Base-by-base conservation (phyloP, 2,113 vertebrate genomes). In the Peromyscus polionotus region DNA sequence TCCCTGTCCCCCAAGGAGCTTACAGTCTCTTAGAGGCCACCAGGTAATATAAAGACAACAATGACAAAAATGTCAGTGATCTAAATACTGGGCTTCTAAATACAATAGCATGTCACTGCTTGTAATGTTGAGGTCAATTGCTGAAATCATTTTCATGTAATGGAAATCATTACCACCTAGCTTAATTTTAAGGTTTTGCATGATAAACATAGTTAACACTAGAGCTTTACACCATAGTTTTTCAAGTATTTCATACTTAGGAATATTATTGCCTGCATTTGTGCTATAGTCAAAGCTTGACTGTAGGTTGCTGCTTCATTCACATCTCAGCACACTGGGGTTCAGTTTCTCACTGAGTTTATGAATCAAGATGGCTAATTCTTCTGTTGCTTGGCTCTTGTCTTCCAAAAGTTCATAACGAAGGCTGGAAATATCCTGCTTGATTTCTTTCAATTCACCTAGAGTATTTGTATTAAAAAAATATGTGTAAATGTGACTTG, bases 381-480 rank as follows among this genome's bases (percentile, higher is more conserved):
- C 99, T 94, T 99, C 99, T 7, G 99, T 99, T 4, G 99, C 99
- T 98, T 99, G 99, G 91, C 99, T 99, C 88, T 99, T 99, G 95
- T 99, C 99, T 95, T 99, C 99, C 96, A 99, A 83, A 80, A 99
- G 99, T 97, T 99, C 99, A 0, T 99, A 99, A 65, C 99, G 99
- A 95, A 99, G 99, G 95, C 99, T 99, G 95, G 99, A 99, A 95
- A 99, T 99, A 93, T 99, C 99, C 98, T 99, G 99, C 94, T 99
- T 99, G 97, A 99, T 99, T 98, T 99, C 99, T 97, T 99, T 99
- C 72, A 99, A 95, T 98, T 99, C 99, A 98, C 99, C 99, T 99
- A 95, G 14, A 95, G 92, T 51, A 91, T 97, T 45, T 83, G 91
- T 57, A 24, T 91, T 88, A 97, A 77, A 51, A 51, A 59, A 59